Percentiles rank a stretch among this genome's conserved stretches.
Conservation (phyloP, 2,888 invertebrate species). For the Amphipyra berbera region DNA sequence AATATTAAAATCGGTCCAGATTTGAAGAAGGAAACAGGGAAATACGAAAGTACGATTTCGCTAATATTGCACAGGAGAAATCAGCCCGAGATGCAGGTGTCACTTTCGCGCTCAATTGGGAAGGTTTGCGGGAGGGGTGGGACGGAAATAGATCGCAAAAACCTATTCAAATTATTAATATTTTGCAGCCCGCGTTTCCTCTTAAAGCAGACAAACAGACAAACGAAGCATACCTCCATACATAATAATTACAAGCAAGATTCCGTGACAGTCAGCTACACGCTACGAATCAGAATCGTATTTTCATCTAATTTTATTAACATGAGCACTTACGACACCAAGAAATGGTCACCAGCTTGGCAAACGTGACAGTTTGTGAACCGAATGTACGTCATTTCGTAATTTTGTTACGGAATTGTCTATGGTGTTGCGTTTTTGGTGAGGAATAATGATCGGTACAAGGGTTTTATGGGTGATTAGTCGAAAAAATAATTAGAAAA, state of each 20-base stretch:
- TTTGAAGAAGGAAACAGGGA: no score
- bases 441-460: conserved; percentile 6
- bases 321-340: conserved; percentile 28
- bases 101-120: no score
- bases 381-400: conserved; percentile 26
- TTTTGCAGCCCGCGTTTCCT: no score
- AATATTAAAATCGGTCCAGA: no score
- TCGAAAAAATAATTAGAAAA: no score
- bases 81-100: no score
- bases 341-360: conserved; percentile 22
- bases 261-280: conserved; percentile 4
- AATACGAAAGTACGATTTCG: no score
- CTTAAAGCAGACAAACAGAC: not conserved
- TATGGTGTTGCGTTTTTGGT: conserved; percentile 20
- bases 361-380: conserved; percentile 10
- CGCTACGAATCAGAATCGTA: conserved; percentile 29
- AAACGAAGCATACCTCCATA: conserved; percentile 8
- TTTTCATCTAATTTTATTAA: conserved; percentile 41
- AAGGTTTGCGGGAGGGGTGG: no score
- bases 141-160: no score
- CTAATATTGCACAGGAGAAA: no score
- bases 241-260: conserved; percentile 4
- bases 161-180: no score
- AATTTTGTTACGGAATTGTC: conserved; percentile 18
- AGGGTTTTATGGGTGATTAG: no score